Evolutionary conservation across 37 sponge, comb jelly and placozoan genomes (phyloP), one percentile per base, ranked within the genome.

Genomic region (Geodia barretti): DNA sequence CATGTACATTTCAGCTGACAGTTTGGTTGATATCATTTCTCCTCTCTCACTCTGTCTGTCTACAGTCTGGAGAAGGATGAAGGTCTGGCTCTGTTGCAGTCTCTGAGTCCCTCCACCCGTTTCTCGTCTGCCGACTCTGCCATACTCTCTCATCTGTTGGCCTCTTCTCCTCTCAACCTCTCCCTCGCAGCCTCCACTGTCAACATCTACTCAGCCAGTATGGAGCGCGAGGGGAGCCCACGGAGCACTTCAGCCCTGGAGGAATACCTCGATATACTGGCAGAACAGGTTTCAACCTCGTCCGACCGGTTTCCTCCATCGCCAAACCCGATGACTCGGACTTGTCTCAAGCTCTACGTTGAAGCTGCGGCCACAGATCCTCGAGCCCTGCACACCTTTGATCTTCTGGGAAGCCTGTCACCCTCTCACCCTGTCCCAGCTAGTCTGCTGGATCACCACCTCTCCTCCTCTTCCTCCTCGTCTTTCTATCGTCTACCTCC

Each of bases 121-220:
- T 21, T 26, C 21, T 29, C 34, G 0, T 42, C 40, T 37, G 30
- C 1, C 0, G 73, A 76, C 8, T 37, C 36, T 2, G 7, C 23
- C 21, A 3, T 30, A 39, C 39, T 88, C 30, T 11, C 76, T 25
- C 65, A 62, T 24, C 25, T 24, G 19, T 66, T 88, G 32, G 62
- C 39, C 39, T 61, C 9, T 41, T 41, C 41, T 23, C 79, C 85
- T 7, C 36, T 89, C 61, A 74, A 86, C 23, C 24, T 79, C 1
- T 64, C 90, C 5, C 80, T 89, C 41, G 86, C 86, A 61, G 90
- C 73, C 0, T 11, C 66, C 31, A 84, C 84, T 21, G 40, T 84
- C 41, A 84, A 79, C 60, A 36, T 88, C 37, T 88, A 88, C 60
- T 35, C 20, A 19, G 31, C 75, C 11, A 41, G 66, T 28, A 43